Evolutionary conservation across 23 tunicate species (phyloP).

Genomic region (Trididemnum clinides): DNA sequence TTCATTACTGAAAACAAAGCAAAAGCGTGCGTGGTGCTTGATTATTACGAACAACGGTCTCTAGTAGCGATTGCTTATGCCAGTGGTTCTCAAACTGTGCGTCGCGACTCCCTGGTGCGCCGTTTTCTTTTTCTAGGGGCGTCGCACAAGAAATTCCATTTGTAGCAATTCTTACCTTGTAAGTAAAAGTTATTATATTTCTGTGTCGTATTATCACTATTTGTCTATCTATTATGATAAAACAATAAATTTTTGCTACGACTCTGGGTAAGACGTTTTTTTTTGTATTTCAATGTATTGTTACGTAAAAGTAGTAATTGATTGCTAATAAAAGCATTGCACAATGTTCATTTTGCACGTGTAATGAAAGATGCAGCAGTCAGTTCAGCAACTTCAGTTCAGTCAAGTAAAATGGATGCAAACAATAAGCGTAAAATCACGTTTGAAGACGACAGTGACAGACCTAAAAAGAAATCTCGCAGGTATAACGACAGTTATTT

Average conservation of each 20-base stretch:
- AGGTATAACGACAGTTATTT: slow-evolving; percentile 43
- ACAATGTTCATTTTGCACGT: slow-evolving; percentile 12
- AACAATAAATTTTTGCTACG: no score
- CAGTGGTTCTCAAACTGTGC: no score
- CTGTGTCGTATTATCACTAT: no score
- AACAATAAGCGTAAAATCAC: slow-evolving; percentile 34
- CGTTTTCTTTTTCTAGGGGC: no score
- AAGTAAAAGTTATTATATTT: no score
- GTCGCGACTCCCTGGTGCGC: no score
- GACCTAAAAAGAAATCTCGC: slow-evolving; percentile 25
- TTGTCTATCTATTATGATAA: no score
- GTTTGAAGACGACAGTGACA: slow-evolving; percentile 7
- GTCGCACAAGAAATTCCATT: no score
- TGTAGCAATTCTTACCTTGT: no score
- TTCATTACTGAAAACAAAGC: slow-evolving; percentile 43
- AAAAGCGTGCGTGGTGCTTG: slow-evolving; percentile 76
- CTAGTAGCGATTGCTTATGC: slow-evolving; percentile 78
- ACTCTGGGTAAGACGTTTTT: no score
- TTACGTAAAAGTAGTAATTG: neutral
- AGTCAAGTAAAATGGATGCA: slow-evolving; percentile 40
- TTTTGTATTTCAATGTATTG: neutral
- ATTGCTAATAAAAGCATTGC: neutral
- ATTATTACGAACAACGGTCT: slow-evolving; percentile 41
- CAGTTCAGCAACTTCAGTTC: neutral
- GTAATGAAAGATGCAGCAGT: neutral